A percentile compares a stretch with the other conserved stretches of the same genome.
Evolutionary conservation across 2,113 vertebrate species (phyloP).

Genomic region (Pituophis catenifer): DNA sequence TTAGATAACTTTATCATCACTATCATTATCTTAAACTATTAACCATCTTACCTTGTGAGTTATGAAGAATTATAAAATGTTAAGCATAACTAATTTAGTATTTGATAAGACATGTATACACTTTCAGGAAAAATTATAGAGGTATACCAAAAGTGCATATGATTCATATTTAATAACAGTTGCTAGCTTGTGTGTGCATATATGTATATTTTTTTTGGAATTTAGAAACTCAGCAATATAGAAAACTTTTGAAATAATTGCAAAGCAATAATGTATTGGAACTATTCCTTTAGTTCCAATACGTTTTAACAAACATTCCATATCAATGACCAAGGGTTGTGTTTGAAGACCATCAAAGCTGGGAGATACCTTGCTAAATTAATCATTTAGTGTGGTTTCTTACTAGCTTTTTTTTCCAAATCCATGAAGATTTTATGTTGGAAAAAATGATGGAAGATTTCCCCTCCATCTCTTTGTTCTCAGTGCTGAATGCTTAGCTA

Average conservation of each 20-base stretch:
- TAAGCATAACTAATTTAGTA: background rate
- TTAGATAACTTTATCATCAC: background rate
- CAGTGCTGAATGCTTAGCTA: constrained; percentile 18
- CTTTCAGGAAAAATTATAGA: background rate
- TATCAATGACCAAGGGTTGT: background rate
- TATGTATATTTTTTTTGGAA: background rate
- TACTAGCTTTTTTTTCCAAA: background rate
- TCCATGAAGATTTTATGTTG: background rate
- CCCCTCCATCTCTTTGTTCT: too few species aligned
- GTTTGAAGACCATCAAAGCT: constrained; percentile 16
- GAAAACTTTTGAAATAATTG: background rate
- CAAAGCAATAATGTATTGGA: background rate
- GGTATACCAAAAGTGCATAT: background rate
- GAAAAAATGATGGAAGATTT: background rate
- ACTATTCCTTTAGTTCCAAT: background rate
- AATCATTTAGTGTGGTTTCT: constrained; percentile 13
- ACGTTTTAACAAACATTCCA: background rate
- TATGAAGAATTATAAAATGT: background rate
- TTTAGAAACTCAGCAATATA: background rate
- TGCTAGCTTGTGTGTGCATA: background rate
- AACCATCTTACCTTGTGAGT: background rate
- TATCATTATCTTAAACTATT: background rate
- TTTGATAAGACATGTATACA: background rate
- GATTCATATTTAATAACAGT: background rate
- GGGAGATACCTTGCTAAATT: background rate